Conservation (phyloP, 2,888 invertebrate genomes). For the Balanococcus diminutus region DNA sequence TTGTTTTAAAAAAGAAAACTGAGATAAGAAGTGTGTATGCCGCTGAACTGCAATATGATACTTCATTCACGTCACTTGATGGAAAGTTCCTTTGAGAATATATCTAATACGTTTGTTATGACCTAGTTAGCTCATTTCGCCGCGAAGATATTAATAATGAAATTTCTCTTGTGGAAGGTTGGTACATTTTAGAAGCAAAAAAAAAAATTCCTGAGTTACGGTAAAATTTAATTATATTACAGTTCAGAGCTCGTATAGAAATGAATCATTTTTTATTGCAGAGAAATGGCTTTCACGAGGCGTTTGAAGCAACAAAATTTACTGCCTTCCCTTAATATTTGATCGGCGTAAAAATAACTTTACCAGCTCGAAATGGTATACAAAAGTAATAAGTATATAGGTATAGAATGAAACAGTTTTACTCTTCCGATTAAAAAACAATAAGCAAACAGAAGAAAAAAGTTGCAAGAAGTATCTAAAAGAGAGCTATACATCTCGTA, state of each 20-base stretch:
- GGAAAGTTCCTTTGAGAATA: constrained; percentile 29
- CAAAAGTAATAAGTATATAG: too few relatives aligned
- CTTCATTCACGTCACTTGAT: constrained; percentile 5
- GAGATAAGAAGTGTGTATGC: background rate
- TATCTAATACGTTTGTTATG: background rate
- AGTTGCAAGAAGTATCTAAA: background rate
- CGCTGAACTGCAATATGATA: background rate
- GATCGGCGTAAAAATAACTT: background rate
- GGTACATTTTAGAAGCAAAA: background rate
- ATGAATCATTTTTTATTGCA: background rate
- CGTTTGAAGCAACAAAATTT: background rate
- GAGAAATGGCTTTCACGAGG: background rate
- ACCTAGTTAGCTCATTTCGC: constrained; percentile 8
- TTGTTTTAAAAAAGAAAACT: background rate
- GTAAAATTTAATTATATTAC: constrained; percentile 33
- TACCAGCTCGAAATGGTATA: background rate
- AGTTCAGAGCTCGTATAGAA: background rate
- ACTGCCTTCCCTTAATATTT: background rate
- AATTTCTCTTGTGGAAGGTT: constrained; percentile 30
- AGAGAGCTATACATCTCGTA: too few relatives aligned
- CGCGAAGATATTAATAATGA: constrained; percentile 33
- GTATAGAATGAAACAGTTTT: background rate
- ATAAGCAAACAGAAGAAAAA: background rate
- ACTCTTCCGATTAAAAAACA: background rate
- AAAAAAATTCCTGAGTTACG: constrained; percentile 1